Evolutionary conservation across 2,888 invertebrate species (phyloP), one percentile per base, ranked within the genome.

Genomic region (Drosophila dives): DNA sequence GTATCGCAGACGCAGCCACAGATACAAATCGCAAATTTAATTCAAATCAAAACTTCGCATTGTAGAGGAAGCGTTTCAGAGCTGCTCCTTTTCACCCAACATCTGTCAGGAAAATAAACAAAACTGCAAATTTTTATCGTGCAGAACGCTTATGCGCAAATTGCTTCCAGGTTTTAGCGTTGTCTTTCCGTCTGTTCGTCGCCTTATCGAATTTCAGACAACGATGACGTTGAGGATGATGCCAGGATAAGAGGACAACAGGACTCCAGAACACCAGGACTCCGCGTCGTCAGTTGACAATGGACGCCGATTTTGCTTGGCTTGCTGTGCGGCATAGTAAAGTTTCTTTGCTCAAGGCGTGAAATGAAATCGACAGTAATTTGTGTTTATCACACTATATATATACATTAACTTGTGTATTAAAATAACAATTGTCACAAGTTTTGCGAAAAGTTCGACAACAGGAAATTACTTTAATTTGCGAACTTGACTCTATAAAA

Each of bases 101-200:
- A 86, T 83, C 89, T 89, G 90, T 85, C 90, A 85, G 83, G 72
- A 85, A 89, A 90, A 90, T 90, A 90, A 90, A 89, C 90, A 89
- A 81, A 90, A 89, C 90, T 90, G 89, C 78, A 81, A 87, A 89
- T 90, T 90, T 90, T 87, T 87, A 87, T 87, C 87, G 87, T 81
- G 67, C 77, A 78, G 79, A 87, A 87, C 90, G 90, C 86, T 87
- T 90, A 90, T 83, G 86, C 86, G 86, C 90, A 90, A 87, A 87
- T 87, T 89, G 87, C 89, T 90, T 86, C 81, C 89, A 87, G 87
- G 87, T 87, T 87, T 88, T 53, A 74, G 73, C 68, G 78, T 70
- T 69, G 78, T 65, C 68, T 63, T 51, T 60, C 67, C 42, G 36
- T 54, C 61, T 56, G 61, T 58, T 49, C 73, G 81, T 81, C 80